phyloP scores from a whole-genome alignment of 2,113 vertebrate genomes.

The Pristiophorus japonicus region DNA sequence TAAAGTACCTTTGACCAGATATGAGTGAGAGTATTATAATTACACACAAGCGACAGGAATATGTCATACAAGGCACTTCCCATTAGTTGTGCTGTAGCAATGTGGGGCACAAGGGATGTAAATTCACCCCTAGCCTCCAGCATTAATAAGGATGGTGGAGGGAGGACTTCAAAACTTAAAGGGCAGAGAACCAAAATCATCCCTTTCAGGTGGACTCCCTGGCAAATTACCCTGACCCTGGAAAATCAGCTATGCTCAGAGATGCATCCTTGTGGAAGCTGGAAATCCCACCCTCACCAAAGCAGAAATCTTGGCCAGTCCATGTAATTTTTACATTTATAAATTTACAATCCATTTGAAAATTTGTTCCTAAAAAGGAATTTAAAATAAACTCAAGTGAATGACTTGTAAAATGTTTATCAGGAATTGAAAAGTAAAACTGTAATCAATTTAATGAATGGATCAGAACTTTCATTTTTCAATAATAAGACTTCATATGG shows the following conservation, averaged over 20 bases:
- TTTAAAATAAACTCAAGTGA: neutral
- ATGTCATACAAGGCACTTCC: neutral
- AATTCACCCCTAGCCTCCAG: neutral
- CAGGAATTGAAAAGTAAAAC: neutral
- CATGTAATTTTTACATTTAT: neutral
- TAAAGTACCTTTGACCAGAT: neutral
- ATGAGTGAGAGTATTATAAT: neutral
- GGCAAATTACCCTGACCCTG: neutral
- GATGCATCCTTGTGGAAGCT: neutral
- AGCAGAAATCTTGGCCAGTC: neutral
- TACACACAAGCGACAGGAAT: neutral
- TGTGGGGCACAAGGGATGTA: neutral
- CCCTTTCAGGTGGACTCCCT: neutral
- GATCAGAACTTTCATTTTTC: neutral
- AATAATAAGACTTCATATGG: neutral
- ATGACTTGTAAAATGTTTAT: neutral
- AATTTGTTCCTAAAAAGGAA: neutral
- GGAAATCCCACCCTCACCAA: neutral
- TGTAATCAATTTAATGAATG: neutral
- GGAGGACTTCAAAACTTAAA: neutral
- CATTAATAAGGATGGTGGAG: neutral
- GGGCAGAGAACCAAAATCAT: neutral
- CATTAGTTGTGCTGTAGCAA: neutral
- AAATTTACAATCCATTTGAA: neutral
- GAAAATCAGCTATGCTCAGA: neutral